Conservation (phyloP, 2,888 invertebrate species). For the Agriotes lineatus region DNA sequence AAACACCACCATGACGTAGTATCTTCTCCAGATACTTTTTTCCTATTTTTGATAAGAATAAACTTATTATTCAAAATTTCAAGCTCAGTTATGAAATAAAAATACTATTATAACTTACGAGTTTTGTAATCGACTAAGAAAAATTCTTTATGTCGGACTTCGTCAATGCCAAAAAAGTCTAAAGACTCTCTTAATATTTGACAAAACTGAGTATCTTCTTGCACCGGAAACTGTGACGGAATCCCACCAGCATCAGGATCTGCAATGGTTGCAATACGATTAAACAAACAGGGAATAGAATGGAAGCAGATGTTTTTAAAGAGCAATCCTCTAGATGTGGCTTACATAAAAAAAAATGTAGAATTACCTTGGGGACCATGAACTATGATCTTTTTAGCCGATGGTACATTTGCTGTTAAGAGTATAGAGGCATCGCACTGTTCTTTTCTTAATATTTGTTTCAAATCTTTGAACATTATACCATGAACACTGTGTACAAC, state of each 20-base stretch:
- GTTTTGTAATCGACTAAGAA: conserved; percentile 99
- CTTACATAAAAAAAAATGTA: no score
- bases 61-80: no score
- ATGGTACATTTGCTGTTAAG: conserved; percentile 98
- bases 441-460: conserved; percentile 97
- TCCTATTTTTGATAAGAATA: no score
- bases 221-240: conserved; percentile 98
- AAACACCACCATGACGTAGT: no score
- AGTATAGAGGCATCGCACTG: conserved; percentile 99
- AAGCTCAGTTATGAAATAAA: no score
- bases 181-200: conserved; percentile 95
- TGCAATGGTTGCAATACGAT: conserved; percentile 51
- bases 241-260: conserved; percentile 93
- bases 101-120: conserved; percentile 77
- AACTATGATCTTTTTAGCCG: conserved; percentile 98
- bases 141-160: conserved; percentile 87
- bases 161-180: conserved; percentile 97
- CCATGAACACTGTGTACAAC: conserved; percentile 98
- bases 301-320: no score
- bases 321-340: no score
- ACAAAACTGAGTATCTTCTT: conserved; percentile 96
- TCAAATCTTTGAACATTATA: conserved; percentile 99
- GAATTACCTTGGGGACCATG: conserved; percentile 90
- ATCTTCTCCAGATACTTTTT: no score
- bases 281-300: no score